A percentile compares a stretch with the other conserved stretches of the same genome.
These are phyloP conservation scores for Athalia circularis DNA, from an alignment of 2,888 invertebrate genomes.

Conservation along the genomic window DNA sequence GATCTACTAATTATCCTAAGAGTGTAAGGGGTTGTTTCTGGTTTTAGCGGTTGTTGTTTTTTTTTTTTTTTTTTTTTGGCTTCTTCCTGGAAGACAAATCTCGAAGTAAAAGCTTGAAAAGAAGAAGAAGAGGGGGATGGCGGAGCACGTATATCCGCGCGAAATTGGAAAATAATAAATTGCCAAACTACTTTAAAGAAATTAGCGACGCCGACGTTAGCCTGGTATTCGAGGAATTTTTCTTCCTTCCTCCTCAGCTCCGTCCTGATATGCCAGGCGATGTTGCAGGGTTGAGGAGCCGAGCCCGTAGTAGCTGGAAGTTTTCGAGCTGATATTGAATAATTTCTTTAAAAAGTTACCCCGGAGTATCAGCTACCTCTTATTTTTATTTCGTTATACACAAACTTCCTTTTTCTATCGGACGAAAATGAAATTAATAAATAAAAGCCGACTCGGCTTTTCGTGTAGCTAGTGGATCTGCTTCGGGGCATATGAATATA, in stretches of 20 bases:
- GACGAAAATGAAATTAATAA: conserved; percentile 39
- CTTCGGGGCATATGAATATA: no score
- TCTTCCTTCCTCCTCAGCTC: conserved; percentile 59
- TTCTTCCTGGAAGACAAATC: background rate
- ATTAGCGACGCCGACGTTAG: conserved; percentile 58
- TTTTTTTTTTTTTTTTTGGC: background rate
- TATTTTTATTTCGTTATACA: conserved; percentile 48
- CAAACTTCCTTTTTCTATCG: conserved; percentile 42
- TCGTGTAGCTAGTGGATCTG: background rate
- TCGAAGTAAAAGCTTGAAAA: no score
- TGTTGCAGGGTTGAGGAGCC: background rate
- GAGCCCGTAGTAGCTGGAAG: background rate
- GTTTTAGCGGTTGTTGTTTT: background rate
- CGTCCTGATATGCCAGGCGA: conserved; percentile 42
- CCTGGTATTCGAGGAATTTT: conserved; percentile 50
- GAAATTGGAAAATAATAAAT: conserved; percentile 72
- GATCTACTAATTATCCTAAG: no score
- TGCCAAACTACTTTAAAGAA: conserved; percentile 71
- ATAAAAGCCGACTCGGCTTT: background rate
- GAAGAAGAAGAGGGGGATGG: background rate
- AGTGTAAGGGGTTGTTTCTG: background rate
- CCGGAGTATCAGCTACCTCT: conserved; percentile 53
- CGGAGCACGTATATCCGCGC: conserved; percentile 48
- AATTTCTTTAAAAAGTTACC: conserved; percentile 69
- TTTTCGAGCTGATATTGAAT: conserved; percentile 65